phyloP scores from a whole-genome alignment of 2,113 vertebrate species.

The Coptodon bakossiorum region DNA sequence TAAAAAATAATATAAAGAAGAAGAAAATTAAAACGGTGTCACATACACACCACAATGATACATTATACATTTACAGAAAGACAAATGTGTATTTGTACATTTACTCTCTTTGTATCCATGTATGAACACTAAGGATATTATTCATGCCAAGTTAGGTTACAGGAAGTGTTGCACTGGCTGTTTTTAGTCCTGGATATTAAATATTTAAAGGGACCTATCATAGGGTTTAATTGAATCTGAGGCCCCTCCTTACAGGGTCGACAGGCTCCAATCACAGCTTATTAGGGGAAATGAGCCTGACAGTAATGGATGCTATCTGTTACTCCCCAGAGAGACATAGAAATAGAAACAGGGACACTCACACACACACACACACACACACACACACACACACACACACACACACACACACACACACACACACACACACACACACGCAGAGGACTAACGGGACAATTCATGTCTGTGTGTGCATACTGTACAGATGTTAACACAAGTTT shows the following conservation, averaged over 20 bases:
- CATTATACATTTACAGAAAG: background rate
- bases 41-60: background rate
- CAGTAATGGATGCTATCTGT: slow-evolving; percentile 75
- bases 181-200: slow-evolving; percentile 64
- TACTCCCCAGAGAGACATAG: slow-evolving; percentile 30
- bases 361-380: background rate
- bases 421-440: background rate
- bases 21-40: background rate
- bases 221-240: slow-evolving; percentile 66
- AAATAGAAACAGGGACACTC: background rate
- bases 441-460: background rate
- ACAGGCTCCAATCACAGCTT: slow-evolving; percentile 65
- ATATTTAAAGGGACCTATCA: slow-evolving; percentile 71
- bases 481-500: background rate
- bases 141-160: slow-evolving; percentile 19
- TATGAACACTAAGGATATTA: background rate
- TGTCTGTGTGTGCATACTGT: background rate
- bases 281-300: slow-evolving; percentile 72
- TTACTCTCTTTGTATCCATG: background rate
- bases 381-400: background rate
- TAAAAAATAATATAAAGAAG: background rate
- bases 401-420: too few species aligned
- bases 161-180: slow-evolving; percentile 47
- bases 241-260: slow-evolving; percentile 53
- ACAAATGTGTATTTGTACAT: background rate